phyloP scores from a whole-genome alignment of 2,888 invertebrate genomes.

The Hydroisotoma schaefferi region DNA sequence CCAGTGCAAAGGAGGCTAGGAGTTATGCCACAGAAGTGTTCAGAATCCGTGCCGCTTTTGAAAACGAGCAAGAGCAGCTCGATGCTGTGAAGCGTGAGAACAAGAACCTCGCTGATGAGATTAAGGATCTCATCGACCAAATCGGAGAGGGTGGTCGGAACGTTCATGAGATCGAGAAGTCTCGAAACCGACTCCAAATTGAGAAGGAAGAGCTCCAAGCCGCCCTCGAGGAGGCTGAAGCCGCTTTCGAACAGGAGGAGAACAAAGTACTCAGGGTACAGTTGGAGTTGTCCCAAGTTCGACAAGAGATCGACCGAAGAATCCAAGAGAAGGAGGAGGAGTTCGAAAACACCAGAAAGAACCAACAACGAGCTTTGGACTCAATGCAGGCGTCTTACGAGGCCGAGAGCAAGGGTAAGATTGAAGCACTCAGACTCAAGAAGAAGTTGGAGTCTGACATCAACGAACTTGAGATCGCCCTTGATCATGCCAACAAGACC shows the following conservation, averaged over 20 bases:
- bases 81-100: constrained; percentile 98
- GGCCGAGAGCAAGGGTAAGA: constrained; percentile 99
- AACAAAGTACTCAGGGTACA: constrained; percentile 97
- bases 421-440: constrained; percentile 99
- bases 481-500: constrained; percentile 96
- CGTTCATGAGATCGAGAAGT: constrained; percentile 94
- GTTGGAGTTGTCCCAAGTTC: constrained; percentile 95
- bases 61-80: constrained; percentile 94
- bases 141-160: constrained; percentile 99
- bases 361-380: constrained; percentile 99
- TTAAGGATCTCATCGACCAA: constrained; percentile 98
- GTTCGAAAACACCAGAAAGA: constrained; percentile 99
- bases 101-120: constrained; percentile 99
- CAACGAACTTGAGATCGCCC: constrained; percentile 97
- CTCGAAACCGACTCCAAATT: constrained; percentile 95
- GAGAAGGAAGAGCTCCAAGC: constrained; percentile 99
- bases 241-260: constrained; percentile 98
- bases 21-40: constrained; percentile 99
- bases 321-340: constrained; percentile 99
- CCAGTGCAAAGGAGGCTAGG: constrained; percentile 98
- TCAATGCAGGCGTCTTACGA: constrained; percentile 99
- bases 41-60: constrained; percentile 94
- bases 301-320: constrained; percentile 98
- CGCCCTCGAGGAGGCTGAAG: constrained; percentile 97
- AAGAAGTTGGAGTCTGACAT: constrained; percentile 99